Percentiles rank a stretch among this genome's conserved stretches.
These are phyloP conservation scores for Megaleporinus macrocephalus DNA, from an alignment of 2,113 vertebrate species.

Conservation along the genomic window DNA sequence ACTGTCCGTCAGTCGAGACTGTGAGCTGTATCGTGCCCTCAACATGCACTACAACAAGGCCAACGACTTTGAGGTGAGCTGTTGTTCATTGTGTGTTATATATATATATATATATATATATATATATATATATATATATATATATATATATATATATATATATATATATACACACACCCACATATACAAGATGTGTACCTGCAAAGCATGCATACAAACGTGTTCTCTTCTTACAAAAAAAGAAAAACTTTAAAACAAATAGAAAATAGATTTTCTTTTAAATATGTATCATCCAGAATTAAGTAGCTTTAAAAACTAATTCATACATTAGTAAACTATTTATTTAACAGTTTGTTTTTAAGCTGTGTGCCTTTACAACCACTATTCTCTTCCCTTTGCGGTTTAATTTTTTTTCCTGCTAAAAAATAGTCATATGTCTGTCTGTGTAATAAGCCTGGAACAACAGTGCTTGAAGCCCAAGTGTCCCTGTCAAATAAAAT, in stretches of 20 bases:
- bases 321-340: no score
- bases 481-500: constrained; percentile 79
- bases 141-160: no score
- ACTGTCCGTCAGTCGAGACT: constrained; percentile 91
- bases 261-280: no score
- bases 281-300: not conserved
- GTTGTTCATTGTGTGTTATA: not conserved
- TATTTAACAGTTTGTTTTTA: no score
- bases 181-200: no score
- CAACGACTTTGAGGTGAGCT: constrained; percentile 96
- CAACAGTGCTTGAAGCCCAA: constrained; percentile 64
- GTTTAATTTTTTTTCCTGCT: no score
- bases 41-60: constrained; percentile 99
- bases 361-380: not conserved
- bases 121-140: no score
- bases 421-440: constrained; percentile 25
- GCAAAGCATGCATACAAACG: no score
- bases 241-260: no score
- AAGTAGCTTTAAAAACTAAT: not conserved
- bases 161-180: no score
- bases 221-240: not conserved
- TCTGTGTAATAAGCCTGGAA: constrained; percentile 62
- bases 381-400: no score
- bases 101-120: not conserved
- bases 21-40: constrained; percentile 95